These are phyloP conservation scores for Cinara cedri DNA, from an alignment of 2,888 invertebrate species.

Conservation along the genomic window DNA sequence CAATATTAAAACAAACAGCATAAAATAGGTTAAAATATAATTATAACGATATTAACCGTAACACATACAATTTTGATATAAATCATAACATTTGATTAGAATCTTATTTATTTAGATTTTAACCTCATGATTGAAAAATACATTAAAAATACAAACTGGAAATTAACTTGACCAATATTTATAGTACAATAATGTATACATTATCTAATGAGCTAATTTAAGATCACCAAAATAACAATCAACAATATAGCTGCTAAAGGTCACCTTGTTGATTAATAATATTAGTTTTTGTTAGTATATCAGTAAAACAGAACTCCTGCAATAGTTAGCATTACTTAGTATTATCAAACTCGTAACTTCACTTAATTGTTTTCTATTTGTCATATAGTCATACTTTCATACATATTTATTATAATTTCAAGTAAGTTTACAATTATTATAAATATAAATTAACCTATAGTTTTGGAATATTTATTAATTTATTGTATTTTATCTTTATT, in stretches of 20 bases:
- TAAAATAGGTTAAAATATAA: no score
- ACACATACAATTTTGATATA: no score
- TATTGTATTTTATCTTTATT: no score
- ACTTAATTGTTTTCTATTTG: not conserved
- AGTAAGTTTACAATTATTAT: constrained; percentile 16
- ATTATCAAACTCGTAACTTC: not conserved
- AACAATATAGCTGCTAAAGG: constrained; percentile 34
- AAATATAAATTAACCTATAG: no score
- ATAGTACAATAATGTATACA: constrained; percentile 25
- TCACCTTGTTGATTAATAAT: constrained; percentile 51
- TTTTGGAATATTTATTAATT: no score
- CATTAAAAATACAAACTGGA: not conserved
- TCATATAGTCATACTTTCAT: not conserved
- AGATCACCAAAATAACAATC: constrained; percentile 35
- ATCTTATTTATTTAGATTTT: constrained; percentile 33
- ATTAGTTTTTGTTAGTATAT: constrained; percentile 29
- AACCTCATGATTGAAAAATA: constrained; percentile 6
- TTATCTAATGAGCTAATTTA: constrained; percentile 31
- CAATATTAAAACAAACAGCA: no score
- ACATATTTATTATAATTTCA: not conserved
- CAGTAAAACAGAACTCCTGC: constrained; percentile 4
- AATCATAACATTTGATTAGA: not conserved
- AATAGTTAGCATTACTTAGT: constrained; percentile 13
- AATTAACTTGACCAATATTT: constrained; percentile 8
- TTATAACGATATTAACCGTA: no score